Conservation (phyloP, 23 tunicate genomes). For the Aplidium turbinatum region DNA sequence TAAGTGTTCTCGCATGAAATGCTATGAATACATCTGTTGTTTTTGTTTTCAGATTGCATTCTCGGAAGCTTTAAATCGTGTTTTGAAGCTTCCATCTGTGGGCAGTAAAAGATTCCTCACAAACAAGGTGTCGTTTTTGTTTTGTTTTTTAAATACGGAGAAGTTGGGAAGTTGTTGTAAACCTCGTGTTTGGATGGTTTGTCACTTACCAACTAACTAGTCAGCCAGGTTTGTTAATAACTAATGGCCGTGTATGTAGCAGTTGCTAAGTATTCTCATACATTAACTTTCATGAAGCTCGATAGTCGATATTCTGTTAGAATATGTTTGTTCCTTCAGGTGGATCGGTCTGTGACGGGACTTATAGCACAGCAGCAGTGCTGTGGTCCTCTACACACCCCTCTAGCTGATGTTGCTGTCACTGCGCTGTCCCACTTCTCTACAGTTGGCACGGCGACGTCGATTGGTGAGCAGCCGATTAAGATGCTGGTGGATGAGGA, state of each 20-base stretch:
- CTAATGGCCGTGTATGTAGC: too few relatives aligned
- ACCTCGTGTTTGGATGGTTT: background rate
- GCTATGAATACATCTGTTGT: too few relatives aligned
- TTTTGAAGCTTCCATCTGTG: slow-evolving; percentile 75
- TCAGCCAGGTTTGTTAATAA: too few relatives aligned
- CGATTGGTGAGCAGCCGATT: slow-evolving; percentile 91
- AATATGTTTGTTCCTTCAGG: slow-evolving; percentile 23
- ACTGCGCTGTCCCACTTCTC: slow-evolving; percentile 64
- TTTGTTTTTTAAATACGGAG: background rate
- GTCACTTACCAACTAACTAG: too few relatives aligned
- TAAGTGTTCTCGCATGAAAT: too few relatives aligned
- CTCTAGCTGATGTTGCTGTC: slow-evolving; percentile 86
- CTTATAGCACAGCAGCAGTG: slow-evolving; percentile 90
- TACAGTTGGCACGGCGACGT: slow-evolving; percentile 69
- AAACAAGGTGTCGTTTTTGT: slow-evolving; percentile 53
- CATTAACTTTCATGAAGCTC: background rate
- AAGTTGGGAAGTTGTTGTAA: background rate
- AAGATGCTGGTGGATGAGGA: slow-evolving; percentile 69
- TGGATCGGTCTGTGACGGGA: slow-evolving; percentile 79
- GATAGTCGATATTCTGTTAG: background rate
- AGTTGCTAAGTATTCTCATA: too few relatives aligned
- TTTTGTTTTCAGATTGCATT: slow-evolving; percentile 27
- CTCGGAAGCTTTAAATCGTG: slow-evolving; percentile 44
- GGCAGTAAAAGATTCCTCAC: slow-evolving; percentile 86
- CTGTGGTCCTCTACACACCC: slow-evolving; percentile 86